Conservation (phyloP, 2,888 invertebrate genomes). For the Drosophila multiciliata region DNA sequence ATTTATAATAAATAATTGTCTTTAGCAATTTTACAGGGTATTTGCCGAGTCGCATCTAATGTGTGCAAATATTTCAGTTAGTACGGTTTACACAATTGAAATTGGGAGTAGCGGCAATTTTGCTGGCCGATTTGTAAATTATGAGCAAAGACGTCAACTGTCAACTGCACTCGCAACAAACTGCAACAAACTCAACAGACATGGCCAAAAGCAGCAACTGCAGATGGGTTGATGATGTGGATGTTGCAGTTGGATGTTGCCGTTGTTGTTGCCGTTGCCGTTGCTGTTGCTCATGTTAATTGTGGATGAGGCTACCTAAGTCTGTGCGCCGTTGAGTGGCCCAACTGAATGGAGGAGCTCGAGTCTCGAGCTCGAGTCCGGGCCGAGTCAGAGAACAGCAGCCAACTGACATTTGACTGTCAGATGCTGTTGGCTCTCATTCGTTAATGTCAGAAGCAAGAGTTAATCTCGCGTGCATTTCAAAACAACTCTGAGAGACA, state of each 20-base stretch:
- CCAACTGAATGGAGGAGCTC: not conserved
- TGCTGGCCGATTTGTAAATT: slow-evolving; percentile 59
- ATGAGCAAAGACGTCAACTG: slow-evolving; percentile 61
- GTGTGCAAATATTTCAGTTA: not conserved
- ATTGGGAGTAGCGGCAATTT: slow-evolving; percentile 34
- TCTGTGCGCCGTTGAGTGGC: slow-evolving; percentile 31
- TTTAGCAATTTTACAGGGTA: slow-evolving; percentile 11
- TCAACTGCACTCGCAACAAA: slow-evolving; percentile 53
- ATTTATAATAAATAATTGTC: not conserved
- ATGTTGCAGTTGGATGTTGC: slow-evolving; percentile 1
- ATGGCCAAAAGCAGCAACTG: slow-evolving; percentile 32
- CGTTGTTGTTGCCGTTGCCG: not conserved
- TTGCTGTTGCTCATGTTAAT: slow-evolving; percentile 5
- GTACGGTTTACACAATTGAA: slow-evolving; percentile 31
- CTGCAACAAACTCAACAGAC: slow-evolving; percentile 48
- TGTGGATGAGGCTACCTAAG: slow-evolving; percentile 37
- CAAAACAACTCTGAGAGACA: slow-evolving; percentile 55
- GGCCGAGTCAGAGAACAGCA: slow-evolving; percentile 59
- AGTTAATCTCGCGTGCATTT: slow-evolving; percentile 81
- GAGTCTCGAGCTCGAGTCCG: not conserved
- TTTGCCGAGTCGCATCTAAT: not conserved
- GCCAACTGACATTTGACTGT: slow-evolving; percentile 82
- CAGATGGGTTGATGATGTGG: slow-evolving; percentile 16
- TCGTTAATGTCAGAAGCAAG: slow-evolving; percentile 79
- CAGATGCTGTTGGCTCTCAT: slow-evolving; percentile 81